Evolutionary conservation across 2,888 invertebrate species (phyloP), one percentile per base, ranked within the genome.

Genomic region (Noctuana brunneofusca): DNA sequence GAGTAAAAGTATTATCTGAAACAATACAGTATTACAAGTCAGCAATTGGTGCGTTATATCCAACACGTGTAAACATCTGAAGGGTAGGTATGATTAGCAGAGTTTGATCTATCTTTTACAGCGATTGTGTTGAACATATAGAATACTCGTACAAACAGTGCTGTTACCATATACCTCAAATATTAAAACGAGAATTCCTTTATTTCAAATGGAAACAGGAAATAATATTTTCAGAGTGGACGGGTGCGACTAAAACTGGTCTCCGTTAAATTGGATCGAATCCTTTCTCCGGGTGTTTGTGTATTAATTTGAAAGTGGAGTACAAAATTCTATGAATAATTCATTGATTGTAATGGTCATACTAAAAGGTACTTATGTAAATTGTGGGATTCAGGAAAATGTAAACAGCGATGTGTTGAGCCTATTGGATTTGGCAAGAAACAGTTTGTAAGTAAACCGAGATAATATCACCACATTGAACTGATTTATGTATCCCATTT

Each of bases 361-460:
- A 66, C 74, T 68, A 75, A 79, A 76, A 78, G 72, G 49, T 64
- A 49, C 60, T 79, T 86, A 86, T 87, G 86, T 77, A 83, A 86
- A 87, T 84, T 70, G 60, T 72, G 76, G 20, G 53, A 76, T 81
- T 81, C 78, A 63, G 72, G 71, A 69, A 75, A 79, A 79, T 76
- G 71, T 71, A 73, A 69, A 71, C 72, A 67, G 71, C 72, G 76
- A 74, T 71, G 58, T 66, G 65, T 72, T 72, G 71, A 73, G 74
- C 75, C 70, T 67, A 64, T n/a, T 63, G 68, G 71, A 77, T 75
- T 71, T 66, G 68, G 65, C 53, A 69, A 68, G 73, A 68, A 71
- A 79, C 76, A 71, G 70, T 75, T 73, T 68, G 69, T 69, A 67
- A 71, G 74, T 71, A 75, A 71, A 72, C 66, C 62, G 20, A 41